Evolutionary conservation across 2,113 vertebrate species (phyloP).

Genomic region (Apistogramma diplotaenia): DNA sequence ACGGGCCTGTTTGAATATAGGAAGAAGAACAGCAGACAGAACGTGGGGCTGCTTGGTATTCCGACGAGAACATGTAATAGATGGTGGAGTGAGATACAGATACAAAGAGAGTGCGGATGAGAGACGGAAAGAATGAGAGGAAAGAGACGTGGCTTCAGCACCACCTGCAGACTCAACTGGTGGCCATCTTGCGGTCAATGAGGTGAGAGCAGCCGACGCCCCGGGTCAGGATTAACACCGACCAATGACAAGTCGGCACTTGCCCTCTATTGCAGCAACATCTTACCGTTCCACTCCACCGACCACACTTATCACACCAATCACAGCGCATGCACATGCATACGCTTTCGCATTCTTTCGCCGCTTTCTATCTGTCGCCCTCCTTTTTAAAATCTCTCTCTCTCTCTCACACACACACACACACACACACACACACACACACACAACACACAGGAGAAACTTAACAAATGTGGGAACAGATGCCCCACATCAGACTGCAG

Average conservation of each 20-base stretch:
- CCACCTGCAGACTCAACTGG: slow-evolving; percentile 67
- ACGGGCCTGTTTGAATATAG: neutral
- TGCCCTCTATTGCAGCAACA: slow-evolving; percentile 70
- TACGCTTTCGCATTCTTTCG: slow-evolving; percentile 17
- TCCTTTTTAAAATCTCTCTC: slow-evolving; percentile 1
- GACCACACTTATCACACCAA: slow-evolving; percentile 63
- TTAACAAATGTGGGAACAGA: slow-evolving; percentile 77
- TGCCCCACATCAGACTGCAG: slow-evolving; percentile 73
- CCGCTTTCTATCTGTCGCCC: neutral
- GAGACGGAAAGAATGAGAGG: slow-evolving; percentile 11
- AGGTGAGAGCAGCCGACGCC: slow-evolving; percentile 62
- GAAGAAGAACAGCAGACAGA: slow-evolving; percentile 1
- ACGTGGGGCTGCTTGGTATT: slow-evolving; percentile 56
- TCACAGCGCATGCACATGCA: slow-evolving; percentile 15
- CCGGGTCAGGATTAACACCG: slow-evolving; percentile 70
- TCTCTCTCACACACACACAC: neutral
- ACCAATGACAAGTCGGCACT: slow-evolving; percentile 70
- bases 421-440: slow-evolving; percentile 6
- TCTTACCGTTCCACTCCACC: slow-evolving; percentile 67
- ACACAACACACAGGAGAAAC: slow-evolving; percentile 37
- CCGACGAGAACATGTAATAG: slow-evolving; percentile 31
- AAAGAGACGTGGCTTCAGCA: slow-evolving; percentile 47
- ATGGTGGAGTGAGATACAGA: slow-evolving; percentile 51
- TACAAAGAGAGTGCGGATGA: slow-evolving; percentile 15
- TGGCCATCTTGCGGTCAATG: slow-evolving; percentile 73